A percentile compares a stretch with the other conserved stretches of the same genome.
Evolutionary conservation across 2,888 invertebrate genomes (phyloP).

Genomic region (Drosophila pseudotakahashii): DNA sequence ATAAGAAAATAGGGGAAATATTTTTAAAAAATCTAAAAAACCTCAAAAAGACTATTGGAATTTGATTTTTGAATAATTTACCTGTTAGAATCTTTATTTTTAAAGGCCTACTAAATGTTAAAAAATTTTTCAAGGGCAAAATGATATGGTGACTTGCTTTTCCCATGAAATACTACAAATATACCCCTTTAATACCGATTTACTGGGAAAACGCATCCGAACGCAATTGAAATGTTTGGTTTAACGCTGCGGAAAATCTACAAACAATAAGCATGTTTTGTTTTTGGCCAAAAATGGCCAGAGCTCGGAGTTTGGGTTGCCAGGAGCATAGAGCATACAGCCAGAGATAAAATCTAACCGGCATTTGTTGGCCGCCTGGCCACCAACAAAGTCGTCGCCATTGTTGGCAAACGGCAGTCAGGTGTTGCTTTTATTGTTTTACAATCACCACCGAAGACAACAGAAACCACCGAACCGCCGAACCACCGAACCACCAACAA

Average conservation of each 20-base stretch:
- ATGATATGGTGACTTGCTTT: background rate
- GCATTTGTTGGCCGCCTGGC: constrained; percentile 41
- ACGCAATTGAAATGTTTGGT: constrained; percentile 74
- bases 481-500: constrained; percentile 16
- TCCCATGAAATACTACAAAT: background rate
- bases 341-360: constrained; percentile 67
- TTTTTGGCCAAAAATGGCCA: constrained; percentile 67
- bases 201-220: constrained; percentile 29
- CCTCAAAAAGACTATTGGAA: too few species aligned
- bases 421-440: constrained; percentile 80
- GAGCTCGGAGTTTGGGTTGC: constrained; percentile 18
- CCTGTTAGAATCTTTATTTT: too few species aligned
- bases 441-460: constrained; percentile 64
- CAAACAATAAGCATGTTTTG: constrained; percentile 69
- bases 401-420: constrained; percentile 74
- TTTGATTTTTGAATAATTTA: too few species aligned
- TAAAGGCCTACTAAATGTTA: background rate
- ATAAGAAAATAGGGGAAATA: too few species aligned
- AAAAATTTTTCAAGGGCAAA: background rate
- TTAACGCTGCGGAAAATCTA: constrained; percentile 49
- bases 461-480: background rate
- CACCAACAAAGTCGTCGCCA: constrained; percentile 73
- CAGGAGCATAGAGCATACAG: constrained; percentile 30
- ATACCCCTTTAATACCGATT: background rate
- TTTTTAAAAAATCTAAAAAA: too few species aligned